Evolutionary conservation across 2,113 vertebrate species (phyloP).

Genomic region (Trogon melanurus): DNA sequence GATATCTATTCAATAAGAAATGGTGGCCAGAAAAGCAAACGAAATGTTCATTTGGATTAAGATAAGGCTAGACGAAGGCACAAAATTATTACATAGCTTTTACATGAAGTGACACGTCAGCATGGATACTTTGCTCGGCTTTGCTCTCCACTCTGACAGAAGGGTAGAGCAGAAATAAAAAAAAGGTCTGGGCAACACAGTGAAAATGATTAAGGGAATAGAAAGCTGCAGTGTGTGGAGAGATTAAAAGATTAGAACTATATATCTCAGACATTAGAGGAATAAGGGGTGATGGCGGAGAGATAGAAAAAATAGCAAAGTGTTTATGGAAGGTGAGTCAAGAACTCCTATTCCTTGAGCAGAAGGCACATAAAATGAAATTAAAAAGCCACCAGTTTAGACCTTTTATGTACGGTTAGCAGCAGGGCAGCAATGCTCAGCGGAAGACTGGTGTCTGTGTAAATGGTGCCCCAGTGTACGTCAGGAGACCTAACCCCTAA

Average conservation of each 20-base stretch:
- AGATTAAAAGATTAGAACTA: slow-evolving; percentile 47
- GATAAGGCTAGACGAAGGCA: not conserved
- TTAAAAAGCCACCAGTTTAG: not conserved
- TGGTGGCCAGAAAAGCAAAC: not conserved
- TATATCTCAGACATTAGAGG: not conserved
- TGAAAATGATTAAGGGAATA: slow-evolving; percentile 26
- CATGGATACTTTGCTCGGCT: not conserved
- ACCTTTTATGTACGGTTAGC: not conserved
- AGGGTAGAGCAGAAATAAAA: not conserved
- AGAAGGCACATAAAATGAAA: not conserved
- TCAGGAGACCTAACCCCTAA: not conserved
- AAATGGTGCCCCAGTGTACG: not conserved
- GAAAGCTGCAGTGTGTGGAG: not conserved
- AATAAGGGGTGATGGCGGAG: not conserved
- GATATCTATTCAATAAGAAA: not conserved
- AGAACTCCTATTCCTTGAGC: not conserved
- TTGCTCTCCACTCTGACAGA: not conserved
- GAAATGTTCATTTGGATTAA: not conserved
- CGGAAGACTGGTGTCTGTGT: not conserved
- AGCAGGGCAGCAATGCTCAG: not conserved
- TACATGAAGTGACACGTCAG: not conserved
- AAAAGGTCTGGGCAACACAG: not conserved
- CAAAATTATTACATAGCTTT: not conserved
- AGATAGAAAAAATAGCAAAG: not conserved
- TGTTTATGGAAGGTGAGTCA: not conserved